Conservation (phyloP, 2,797 vertebrate genomes). For the Euthynnus affinis region DNA sequence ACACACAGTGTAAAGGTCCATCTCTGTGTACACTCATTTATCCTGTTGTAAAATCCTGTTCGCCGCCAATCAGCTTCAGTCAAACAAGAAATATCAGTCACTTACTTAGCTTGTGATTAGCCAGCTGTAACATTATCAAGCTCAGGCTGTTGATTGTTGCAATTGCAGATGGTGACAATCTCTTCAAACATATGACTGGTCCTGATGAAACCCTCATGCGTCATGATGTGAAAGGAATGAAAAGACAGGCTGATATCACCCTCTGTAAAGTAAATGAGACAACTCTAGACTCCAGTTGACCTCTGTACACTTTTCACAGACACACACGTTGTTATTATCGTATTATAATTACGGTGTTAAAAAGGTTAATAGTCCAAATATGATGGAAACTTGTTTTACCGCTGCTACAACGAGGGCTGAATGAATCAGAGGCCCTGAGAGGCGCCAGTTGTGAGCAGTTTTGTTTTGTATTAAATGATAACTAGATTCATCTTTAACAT, state of each 20-base stretch:
- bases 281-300: background rate
- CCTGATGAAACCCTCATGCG: conserved; percentile 29
- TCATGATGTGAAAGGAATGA: conserved; percentile 30
- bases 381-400: background rate
- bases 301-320: background rate
- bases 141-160: background rate
- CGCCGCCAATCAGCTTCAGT: background rate
- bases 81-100: conserved; percentile 25
- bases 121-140: conserved; percentile 13
- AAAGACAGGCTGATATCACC: background rate
- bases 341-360: background rate
- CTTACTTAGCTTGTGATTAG: conserved; percentile 5
- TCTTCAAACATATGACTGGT: conserved; percentile 28
- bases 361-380: background rate
- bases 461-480: background rate
- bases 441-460: background rate
- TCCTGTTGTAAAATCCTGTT: conserved; percentile 23
- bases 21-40: conserved; percentile 33
- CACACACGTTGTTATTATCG: background rate
- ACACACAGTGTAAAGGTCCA: conserved; percentile 48
- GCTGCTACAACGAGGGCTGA: background rate
- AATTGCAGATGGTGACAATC: conserved; percentile 24
- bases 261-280: background rate
- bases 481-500: background rate
- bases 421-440: background rate